These are phyloP conservation scores for Marronus borbonicus DNA, from an alignment of 2,888 invertebrate genomes.

Conservation along the genomic window DNA sequence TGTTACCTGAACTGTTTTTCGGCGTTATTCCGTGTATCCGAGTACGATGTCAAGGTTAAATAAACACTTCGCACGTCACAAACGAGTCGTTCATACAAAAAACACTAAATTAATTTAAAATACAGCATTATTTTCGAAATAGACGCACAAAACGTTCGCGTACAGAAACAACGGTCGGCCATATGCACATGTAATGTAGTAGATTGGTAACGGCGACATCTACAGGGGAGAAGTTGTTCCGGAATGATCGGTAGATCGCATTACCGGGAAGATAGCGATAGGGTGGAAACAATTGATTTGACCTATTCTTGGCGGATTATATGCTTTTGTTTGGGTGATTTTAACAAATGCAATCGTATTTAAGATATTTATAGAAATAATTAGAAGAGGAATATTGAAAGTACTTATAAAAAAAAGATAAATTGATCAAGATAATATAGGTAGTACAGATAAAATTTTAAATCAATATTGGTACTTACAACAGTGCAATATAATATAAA, in stretches of 20 bases:
- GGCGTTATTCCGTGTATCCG: slow-evolving; percentile 35
- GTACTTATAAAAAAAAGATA: no score
- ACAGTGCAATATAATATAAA: no score
- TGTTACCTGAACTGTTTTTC: slow-evolving; percentile 56
- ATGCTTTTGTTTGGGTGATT: slow-evolving; percentile 1
- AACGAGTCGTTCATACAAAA: slow-evolving; percentile 15
- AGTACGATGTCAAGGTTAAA: slow-evolving; percentile 15
- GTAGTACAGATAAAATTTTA: no score
- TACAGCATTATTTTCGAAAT: slow-evolving; percentile 44
- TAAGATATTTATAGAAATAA: not conserved
- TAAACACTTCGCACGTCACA: slow-evolving; percentile 40
- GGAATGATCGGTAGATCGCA: not conserved
- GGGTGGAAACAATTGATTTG: slow-evolving; percentile 34
- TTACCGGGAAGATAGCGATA: slow-evolving; percentile 10
- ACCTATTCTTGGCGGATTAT: slow-evolving; percentile 31
- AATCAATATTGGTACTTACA: no score
- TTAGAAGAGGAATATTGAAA: not conserved
- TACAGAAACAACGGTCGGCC: slow-evolving; percentile 32
- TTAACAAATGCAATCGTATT: not conserved
- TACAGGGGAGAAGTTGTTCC: slow-evolving; percentile 34
- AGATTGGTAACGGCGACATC: slow-evolving; percentile 37
- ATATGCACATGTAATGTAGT: slow-evolving; percentile 48
- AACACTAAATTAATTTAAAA: slow-evolving; percentile 46
- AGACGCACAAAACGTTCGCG: slow-evolving; percentile 25
- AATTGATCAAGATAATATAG: no score